Evolutionary conservation across 1,140 invertebrate genomes (phyloP), one percentile per base, ranked within the genome.

Genomic region (Geopemphigus sp.): DNA sequence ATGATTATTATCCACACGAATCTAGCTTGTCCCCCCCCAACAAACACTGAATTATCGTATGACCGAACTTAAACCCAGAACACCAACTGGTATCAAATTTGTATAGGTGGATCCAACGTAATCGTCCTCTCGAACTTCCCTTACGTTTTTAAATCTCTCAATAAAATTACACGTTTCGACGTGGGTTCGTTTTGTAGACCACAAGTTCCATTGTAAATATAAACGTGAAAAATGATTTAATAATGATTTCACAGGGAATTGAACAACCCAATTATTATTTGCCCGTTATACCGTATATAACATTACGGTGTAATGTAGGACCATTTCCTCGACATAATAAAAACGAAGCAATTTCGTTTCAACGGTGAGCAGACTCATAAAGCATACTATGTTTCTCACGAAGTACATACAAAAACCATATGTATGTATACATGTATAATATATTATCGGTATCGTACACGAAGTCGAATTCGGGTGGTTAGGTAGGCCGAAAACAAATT

Each of bases 201-300:
- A 47, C 47, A 68, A 15, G 39, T 22, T 19, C n/a, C n/a, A n/a
- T n/a, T n/a, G n/a, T n/a, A n/a, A n/a, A n/a, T n/a, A n/a, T n/a
- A n/a, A 45, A 14, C 45, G 63, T 66, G 29, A 47, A 68, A 68
- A 5, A 22, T 24, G 47, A 68, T 24, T 24, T 68, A 68, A 47
- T 47, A 22, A 68, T n/a, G 15, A 24, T 47, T 68, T 68, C 64
- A 68, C 64, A 68, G 12, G 47, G 64, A 68, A 15, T 14, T 14
- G 63, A 39, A 68, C 64, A 68, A 68, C 47, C 45, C 39, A 17
- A 68, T 22, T 57, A 68, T 68, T 68, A 47, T 45, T 47, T 17
- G 63, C 22, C 19, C 64, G 64, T 68, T 17, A 19, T 68, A 47
- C n/a, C 24, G 47, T 54, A 53, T 57, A 57, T 68, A 57, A 22